Conservation (phyloP, 2,797 vertebrate species). For the Ptychadena robeensis region DNA sequence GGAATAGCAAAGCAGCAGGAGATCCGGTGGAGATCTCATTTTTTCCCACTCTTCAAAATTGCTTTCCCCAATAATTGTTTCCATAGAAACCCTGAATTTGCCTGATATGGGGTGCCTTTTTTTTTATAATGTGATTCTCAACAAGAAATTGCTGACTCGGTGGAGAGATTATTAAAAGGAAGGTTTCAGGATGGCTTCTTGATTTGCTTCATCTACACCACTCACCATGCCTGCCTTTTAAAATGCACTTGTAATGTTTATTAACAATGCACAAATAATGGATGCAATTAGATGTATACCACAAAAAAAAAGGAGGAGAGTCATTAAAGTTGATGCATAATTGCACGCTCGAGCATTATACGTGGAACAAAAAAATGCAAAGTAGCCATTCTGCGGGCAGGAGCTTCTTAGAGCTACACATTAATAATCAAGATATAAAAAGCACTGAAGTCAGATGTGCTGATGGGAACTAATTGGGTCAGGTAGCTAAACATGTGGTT, state of each 20-base stretch:
- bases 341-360: slow-evolving; percentile 44
- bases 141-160: slow-evolving; percentile 66
- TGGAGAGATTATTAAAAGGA: slow-evolving; percentile 48
- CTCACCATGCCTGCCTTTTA: slow-evolving; percentile 14
- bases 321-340: slow-evolving; percentile 52
- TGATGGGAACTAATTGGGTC: slow-evolving; percentile 54
- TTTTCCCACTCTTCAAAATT: slow-evolving; percentile 80
- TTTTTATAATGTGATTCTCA: slow-evolving; percentile 73
- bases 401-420: slow-evolving; percentile 46
- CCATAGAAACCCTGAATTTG: slow-evolving; percentile 81
- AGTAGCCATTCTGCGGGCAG: slow-evolving; percentile 53
- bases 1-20: slow-evolving; percentile 72
- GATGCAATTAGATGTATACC: slow-evolving; percentile 44
- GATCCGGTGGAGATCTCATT: slow-evolving; percentile 74
- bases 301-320: slow-evolving; percentile 37
- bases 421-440: slow-evolving; percentile 56
- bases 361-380: slow-evolving; percentile 45
- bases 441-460: slow-evolving; percentile 23
- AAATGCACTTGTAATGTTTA: slow-evolving; percentile 46
- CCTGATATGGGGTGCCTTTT: slow-evolving; percentile 72
- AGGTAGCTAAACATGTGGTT: slow-evolving; percentile 34
- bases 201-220: slow-evolving; percentile 20
- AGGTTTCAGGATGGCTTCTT: slow-evolving; percentile 27
- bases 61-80: slow-evolving; percentile 81
- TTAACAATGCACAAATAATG: slow-evolving; percentile 50